These are phyloP conservation scores for Abramis brama DNA, from an alignment of 2,113 vertebrate species.

Conservation along the genomic window DNA sequence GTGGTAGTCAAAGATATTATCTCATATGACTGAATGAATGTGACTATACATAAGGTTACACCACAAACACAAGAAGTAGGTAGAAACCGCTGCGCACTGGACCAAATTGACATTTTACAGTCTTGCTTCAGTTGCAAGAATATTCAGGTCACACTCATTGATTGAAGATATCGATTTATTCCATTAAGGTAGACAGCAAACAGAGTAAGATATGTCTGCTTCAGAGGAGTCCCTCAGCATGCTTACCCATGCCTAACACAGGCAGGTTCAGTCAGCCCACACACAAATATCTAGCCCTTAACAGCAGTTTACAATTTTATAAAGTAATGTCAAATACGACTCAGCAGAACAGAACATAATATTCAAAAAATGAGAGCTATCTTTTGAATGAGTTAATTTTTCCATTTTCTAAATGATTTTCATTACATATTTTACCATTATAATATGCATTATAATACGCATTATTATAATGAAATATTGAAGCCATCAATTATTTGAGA, in stretches of 20 bases:
- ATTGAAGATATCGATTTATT: slow-evolving; percentile 62
- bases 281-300: neutral
- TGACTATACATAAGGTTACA: neutral
- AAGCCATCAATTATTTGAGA: neutral
- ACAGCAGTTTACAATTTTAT: neutral
- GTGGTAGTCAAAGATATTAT: neutral
- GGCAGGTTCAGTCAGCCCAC: slow-evolving; percentile 40
- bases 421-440: neutral
- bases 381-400: neutral
- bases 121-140: slow-evolving; percentile 30
- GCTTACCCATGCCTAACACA: slow-evolving; percentile 51
- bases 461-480: neutral
- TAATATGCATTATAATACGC: neutral
- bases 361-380: neutral
- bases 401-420: neutral
- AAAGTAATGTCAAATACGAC: neutral
- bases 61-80: neutral
- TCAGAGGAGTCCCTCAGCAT: slow-evolving; percentile 48
- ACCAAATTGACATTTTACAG: neutral
- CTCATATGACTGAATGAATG: neutral
- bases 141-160: slow-evolving; percentile 56
- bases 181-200: slow-evolving; percentile 64
- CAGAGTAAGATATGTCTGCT: slow-evolving; percentile 54
- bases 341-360: neutral
- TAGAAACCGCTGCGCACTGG: neutral